Percentiles rank a stretch among this genome's conserved stretches.
Evolutionary conservation across 2,888 invertebrate species (phyloP).

Genomic region (Tetranychus truncatus): DNA sequence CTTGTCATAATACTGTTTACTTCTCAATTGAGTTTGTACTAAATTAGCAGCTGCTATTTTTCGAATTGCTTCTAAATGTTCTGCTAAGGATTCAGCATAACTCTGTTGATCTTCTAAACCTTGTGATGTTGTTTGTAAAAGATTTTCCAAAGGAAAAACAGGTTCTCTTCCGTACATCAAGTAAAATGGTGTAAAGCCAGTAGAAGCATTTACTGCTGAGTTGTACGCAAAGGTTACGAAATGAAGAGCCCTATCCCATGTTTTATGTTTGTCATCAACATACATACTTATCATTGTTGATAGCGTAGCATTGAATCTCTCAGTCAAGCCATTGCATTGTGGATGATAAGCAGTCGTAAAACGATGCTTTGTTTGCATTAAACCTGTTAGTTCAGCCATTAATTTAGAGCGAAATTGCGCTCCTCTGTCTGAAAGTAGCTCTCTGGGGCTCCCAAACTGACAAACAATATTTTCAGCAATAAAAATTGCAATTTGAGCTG

Average conservation of each 20-base stretch:
- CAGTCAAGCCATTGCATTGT: slow-evolving; percentile 24
- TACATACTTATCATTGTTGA: slow-evolving; percentile 23
- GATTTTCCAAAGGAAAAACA: slow-evolving; percentile 21
- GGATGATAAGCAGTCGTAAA: slow-evolving; percentile 25
- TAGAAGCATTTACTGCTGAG: slow-evolving; percentile 22
- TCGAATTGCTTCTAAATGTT: background rate
- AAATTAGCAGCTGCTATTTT: background rate
- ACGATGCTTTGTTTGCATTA: slow-evolving; percentile 13
- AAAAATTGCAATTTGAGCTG: slow-evolving; percentile 21
- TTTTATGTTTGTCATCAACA: slow-evolving; percentile 19
- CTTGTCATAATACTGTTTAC: background rate
- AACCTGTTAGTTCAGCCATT: background rate
- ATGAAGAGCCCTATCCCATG: slow-evolving; percentile 26
- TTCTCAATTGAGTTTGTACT: background rate
- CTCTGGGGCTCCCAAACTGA: slow-evolving; percentile 22
- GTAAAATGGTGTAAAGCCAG: slow-evolving; percentile 23
- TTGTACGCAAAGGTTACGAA: slow-evolving; percentile 25
- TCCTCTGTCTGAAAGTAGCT: slow-evolving; percentile 24
- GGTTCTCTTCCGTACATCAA: too few species aligned
- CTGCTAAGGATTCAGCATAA: background rate
- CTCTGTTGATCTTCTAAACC: background rate
- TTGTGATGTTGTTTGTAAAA: background rate
- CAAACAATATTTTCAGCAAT: slow-evolving; percentile 24
- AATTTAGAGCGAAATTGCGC: slow-evolving; percentile 10
- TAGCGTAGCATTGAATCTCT: slow-evolving; percentile 23